Conservation (phyloP, 2,797 vertebrate species). For the Varecia variegata region DNA sequence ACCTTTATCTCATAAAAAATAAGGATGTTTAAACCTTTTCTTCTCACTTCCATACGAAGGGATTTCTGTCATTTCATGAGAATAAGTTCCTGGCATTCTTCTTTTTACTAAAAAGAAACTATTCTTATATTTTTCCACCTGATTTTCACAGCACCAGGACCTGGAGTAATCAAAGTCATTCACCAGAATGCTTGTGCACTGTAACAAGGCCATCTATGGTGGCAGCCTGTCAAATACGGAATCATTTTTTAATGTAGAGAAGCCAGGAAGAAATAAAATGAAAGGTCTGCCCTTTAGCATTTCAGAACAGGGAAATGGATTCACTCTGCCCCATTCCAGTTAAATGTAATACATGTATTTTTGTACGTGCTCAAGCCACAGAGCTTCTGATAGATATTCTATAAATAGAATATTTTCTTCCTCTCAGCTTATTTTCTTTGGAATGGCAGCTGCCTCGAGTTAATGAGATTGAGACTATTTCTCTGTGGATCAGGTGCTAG, state of each 20-base stretch:
- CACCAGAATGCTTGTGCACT: neutral
- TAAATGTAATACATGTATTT: constrained; percentile 53
- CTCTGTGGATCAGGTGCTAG: neutral
- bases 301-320: constrained; percentile 46
- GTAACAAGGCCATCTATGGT: neutral
- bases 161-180: constrained; percentile 48
- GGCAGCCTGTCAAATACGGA: neutral
- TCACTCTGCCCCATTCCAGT: neutral
- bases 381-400: neutral
- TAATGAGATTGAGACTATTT: constrained; percentile 22
- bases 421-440: constrained; percentile 31
- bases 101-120: neutral
- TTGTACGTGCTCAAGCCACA: neutral
- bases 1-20: neutral
- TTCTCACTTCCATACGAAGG: neutral
- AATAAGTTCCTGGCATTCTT: neutral
- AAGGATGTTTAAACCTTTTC: neutral
- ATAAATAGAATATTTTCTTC: neutral
- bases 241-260: constrained; percentile 36
- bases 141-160: neutral
- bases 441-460: neutral
- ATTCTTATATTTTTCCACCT: neutral
- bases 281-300: constrained; percentile 61
- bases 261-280: constrained; percentile 55
- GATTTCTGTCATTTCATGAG: neutral